phyloP scores from a whole-genome alignment of 2,888 invertebrate species.

The Caenorhabditis auriculariae region DNA sequence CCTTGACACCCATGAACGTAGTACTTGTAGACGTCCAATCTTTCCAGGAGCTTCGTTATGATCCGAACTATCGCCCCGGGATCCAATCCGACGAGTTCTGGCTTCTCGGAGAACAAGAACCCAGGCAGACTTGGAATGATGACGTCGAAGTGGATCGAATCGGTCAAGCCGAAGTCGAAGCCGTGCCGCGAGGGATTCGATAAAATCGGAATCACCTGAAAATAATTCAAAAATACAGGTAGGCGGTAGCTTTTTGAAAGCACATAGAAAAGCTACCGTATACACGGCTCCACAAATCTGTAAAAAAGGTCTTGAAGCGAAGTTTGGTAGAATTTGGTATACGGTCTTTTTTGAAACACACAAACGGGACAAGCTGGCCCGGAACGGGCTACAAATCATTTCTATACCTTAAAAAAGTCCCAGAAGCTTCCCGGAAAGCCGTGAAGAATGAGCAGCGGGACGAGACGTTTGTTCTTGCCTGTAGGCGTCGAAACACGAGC shows the following conservation, averaged over 20 bases:
- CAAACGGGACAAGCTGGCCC: neutral
- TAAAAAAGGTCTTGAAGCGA: neutral
- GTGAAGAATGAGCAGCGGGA: constrained; percentile 46
- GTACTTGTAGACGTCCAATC: constrained; percentile 20
- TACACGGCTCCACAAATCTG: too few species aligned
- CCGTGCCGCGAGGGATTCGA: constrained; percentile 49
- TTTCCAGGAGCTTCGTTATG: constrained; percentile 39
- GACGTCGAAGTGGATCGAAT: constrained; percentile 45
- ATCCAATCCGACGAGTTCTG: constrained; percentile 27
- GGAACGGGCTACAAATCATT: neutral
- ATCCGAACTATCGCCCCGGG: constrained; percentile 31
- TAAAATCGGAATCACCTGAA: constrained; percentile 44
- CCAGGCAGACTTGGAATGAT: constrained; percentile 50
- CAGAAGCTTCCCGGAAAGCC: constrained; percentile 50
- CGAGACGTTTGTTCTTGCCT: constrained; percentile 19
- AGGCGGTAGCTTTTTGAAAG: too few species aligned
- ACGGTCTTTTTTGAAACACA: neutral
- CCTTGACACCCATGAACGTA: constrained; percentile 41
- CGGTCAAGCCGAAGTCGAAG: constrained; percentile 47
- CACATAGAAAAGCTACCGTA: too few species aligned
- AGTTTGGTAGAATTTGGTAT: too few species aligned
- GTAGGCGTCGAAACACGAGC: constrained; percentile 32
- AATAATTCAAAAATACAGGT: neutral
- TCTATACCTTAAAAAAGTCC: constrained; percentile 48
- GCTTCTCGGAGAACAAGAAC: constrained; percentile 43